Conservation (phyloP, 2,888 invertebrate species). For the Chrysolina haemoptera region DNA sequence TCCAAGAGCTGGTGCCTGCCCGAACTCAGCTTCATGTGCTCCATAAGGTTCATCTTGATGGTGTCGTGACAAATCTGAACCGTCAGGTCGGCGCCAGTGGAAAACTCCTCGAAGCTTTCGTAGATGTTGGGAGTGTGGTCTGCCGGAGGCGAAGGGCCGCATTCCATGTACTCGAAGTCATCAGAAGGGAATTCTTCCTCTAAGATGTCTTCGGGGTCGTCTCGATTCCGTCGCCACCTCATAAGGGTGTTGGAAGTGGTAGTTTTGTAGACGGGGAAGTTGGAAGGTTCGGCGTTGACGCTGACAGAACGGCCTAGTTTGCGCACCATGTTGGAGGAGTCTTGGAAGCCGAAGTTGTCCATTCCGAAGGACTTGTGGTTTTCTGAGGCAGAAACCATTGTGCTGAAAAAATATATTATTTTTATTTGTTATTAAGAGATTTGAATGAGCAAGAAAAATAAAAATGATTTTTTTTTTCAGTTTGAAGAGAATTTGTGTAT, state of each 20-base stretch:
- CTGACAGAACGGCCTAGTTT: conserved; percentile 69
- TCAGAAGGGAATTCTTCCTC: conserved; percentile 80
- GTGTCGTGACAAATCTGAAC: conserved; percentile 83
- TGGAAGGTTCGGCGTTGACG: conserved; percentile 67
- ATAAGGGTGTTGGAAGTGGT: conserved; percentile 55
- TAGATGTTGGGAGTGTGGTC: conserved; percentile 87
- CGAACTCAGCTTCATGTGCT: conserved; percentile 80
- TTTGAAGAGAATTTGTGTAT: not conserved
- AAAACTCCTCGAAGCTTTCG: conserved; percentile 82
- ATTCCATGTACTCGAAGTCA: conserved; percentile 84
- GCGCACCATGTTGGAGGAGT: conserved; percentile 56
- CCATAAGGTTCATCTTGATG: conserved; percentile 80
- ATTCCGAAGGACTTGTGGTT: conserved; percentile 61
- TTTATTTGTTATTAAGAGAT: not conserved
- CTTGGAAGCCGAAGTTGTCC: conserved; percentile 69
- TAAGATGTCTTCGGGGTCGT: conserved; percentile 70
- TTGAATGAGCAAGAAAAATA: not conserved
- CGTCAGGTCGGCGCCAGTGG: conserved; percentile 75
- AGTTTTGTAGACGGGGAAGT: conserved; percentile 66
- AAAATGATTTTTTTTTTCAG: not conserved
- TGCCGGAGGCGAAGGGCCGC: conserved; percentile 84
- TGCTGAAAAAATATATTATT: conserved; percentile 51
- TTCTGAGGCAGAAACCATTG: conserved; percentile 65
- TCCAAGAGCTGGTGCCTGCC: conserved; percentile 80
- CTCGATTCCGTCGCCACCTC: conserved; percentile 61